Conservation (phyloP, 2,797 vertebrate species). For the Intellagama lesueurii region DNA sequence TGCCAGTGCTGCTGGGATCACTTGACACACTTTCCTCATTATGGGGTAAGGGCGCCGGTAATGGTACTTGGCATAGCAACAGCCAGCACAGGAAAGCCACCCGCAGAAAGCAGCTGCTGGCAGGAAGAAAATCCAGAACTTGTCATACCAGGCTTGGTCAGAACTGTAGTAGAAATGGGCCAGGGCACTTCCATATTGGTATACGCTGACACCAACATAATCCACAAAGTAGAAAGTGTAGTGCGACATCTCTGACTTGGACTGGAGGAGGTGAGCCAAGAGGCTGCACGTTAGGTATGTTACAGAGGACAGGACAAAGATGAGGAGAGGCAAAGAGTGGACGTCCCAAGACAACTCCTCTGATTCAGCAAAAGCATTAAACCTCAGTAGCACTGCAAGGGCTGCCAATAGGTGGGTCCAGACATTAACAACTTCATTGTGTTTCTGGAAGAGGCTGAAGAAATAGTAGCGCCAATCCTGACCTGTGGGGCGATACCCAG, state of each 20-base stretch:
- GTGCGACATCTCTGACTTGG: constrained; percentile 89
- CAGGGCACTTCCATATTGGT: constrained; percentile 91
- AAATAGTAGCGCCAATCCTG: constrained; percentile 91
- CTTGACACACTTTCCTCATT: constrained; percentile 88
- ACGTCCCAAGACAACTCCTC: constrained; percentile 74
- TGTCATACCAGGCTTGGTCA: constrained; percentile 86
- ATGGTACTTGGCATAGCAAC: constrained; percentile 89
- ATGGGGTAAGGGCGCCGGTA: constrained; percentile 89
- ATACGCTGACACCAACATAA: constrained; percentile 90
- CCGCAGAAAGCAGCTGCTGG: constrained; percentile 86
- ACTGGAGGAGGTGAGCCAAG: constrained; percentile 91
- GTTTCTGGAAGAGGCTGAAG: constrained; percentile 91
- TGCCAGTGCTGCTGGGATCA: constrained; percentile 86
- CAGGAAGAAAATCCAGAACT: constrained; percentile 84
- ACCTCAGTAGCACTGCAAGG: constrained; percentile 82
- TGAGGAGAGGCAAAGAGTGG: constrained; percentile 82
- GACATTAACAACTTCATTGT: constrained; percentile 92
- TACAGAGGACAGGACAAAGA: constrained; percentile 85
- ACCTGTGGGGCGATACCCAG: constrained; percentile 86
- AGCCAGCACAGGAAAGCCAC: constrained; percentile 90
- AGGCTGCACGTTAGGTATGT: constrained; percentile 88
- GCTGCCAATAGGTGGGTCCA: constrained; percentile 91
- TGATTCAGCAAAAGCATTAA: constrained; percentile 81
- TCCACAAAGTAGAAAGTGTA: constrained; percentile 93
- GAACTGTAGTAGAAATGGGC: constrained; percentile 91